Evolutionary conservation across 1,140 invertebrate genomes (phyloP).

Genomic region (Drosophila repleta): DNA sequence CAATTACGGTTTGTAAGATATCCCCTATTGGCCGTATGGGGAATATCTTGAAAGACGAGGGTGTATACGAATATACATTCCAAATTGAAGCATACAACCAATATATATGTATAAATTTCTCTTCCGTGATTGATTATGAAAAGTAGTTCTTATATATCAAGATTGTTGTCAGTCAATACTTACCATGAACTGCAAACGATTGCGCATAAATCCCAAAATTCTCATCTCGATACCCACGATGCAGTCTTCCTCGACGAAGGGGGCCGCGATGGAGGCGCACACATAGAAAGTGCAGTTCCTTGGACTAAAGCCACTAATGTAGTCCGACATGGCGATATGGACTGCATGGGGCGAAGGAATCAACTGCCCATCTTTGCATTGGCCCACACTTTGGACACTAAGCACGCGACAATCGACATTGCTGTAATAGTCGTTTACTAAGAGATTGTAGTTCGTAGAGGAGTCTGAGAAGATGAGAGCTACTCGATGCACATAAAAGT

Average conservation of each 20-base stretch:
- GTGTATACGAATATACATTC: too few relatives aligned
- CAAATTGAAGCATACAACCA: too few relatives aligned
- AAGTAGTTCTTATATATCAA: too few relatives aligned
- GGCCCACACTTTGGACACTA: constrained; percentile 60
- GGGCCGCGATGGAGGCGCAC: constrained; percentile 71
- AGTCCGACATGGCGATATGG: constrained; percentile 50
- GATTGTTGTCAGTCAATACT: too few relatives aligned
- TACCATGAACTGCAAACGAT: constrained; percentile 67
- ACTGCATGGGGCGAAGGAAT: constrained; percentile 30
- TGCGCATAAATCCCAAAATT: constrained; percentile 68
- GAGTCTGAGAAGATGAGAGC: constrained; percentile 65
- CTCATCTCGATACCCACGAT: constrained; percentile 69
- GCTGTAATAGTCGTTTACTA: constrained; percentile 77
- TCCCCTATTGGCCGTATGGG: too few relatives aligned
- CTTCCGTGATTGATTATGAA: too few relatives aligned
- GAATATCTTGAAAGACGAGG: too few relatives aligned
- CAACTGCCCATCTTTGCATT: constrained; percentile 54
- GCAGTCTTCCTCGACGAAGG: constrained; percentile 77
- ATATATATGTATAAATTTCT: too few relatives aligned
- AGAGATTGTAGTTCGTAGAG: constrained; percentile 60
- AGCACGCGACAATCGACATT: constrained; percentile 61
- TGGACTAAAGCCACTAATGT: constrained; percentile 60
- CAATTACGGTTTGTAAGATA: too few relatives aligned
- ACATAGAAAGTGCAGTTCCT: constrained; percentile 74
- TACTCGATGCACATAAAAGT: constrained; percentile 74